phyloP scores from a whole-genome alignment of 2,797 vertebrate species.

The Tokudaia muenninki region DNA sequence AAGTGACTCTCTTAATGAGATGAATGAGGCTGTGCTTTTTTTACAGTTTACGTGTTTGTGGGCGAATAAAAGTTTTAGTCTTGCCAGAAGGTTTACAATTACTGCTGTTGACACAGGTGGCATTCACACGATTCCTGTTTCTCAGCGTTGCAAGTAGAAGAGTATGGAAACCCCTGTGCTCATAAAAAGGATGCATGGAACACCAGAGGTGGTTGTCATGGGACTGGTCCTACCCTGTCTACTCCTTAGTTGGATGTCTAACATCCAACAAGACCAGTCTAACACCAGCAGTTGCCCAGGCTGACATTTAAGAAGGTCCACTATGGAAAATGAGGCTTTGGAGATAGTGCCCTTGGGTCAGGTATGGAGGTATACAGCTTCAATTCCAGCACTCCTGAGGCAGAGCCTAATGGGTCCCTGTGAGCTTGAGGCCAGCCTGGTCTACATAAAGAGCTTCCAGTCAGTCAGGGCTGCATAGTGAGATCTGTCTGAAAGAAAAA shows the following conservation, averaged over 20 bases:
- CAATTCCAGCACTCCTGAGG: background rate
- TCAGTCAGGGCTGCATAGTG: background rate
- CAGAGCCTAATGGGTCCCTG: background rate
- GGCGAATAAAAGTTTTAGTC: background rate
- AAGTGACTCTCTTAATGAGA: background rate
- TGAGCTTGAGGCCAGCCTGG: background rate
- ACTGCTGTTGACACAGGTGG: background rate
- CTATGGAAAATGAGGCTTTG: background rate
- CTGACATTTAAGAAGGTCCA: background rate
- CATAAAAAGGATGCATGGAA: background rate
- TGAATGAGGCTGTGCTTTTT: background rate
- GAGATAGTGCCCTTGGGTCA: background rate
- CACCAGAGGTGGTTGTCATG: background rate
- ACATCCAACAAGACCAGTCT: background rate
- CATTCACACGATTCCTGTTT: background rate
- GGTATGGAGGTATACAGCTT: background rate
- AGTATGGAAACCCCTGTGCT: background rate
- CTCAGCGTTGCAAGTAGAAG: background rate
- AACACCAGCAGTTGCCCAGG: too few species aligned
- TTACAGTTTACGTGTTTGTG: conserved; percentile 8
- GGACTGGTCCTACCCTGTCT: background rate
- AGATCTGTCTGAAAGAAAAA: background rate
- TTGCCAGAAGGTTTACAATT: background rate
- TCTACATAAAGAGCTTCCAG: background rate
- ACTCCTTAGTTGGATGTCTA: background rate